These are phyloP conservation scores for Cebus imitator DNA, from an alignment of 2,113 vertebrate species.

Conservation along the genomic window DNA sequence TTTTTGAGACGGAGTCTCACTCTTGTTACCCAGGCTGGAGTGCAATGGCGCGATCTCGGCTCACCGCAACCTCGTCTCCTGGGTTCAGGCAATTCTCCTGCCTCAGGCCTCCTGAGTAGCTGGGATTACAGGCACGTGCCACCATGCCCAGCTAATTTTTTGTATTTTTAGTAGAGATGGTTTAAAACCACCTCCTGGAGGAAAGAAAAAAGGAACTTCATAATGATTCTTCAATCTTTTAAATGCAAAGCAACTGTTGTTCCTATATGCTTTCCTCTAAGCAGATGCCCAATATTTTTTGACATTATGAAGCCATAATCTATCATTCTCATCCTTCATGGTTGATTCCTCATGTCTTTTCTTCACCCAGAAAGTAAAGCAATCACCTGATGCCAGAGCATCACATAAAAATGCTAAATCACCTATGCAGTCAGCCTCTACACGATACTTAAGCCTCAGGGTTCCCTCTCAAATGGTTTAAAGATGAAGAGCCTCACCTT, in stretches of 20 bases:
- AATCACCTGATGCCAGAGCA: slow-evolving; percentile 63
- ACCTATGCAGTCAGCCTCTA: slow-evolving; percentile 45
- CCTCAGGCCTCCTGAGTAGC: too few species aligned
- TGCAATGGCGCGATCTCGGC: too few species aligned
- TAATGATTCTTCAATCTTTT: slow-evolving; percentile 40
- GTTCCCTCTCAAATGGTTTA: slow-evolving; percentile 34
- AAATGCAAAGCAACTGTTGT: background rate
- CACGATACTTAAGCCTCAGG: slow-evolving; percentile 44
- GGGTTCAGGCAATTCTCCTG: too few species aligned
- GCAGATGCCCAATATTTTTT: slow-evolving; percentile 36
- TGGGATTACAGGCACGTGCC: too few species aligned
- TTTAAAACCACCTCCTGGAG: background rate
- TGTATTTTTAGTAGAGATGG: too few species aligned
- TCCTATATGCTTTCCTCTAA: background rate
- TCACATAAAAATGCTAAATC: slow-evolving; percentile 72
- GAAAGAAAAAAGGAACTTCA: background rate
- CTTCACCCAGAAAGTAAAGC: slow-evolving; percentile 69
- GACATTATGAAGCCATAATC: slow-evolving; percentile 52
- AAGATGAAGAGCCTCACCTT: background rate
- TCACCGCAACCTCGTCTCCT: too few species aligned
- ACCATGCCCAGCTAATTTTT: too few species aligned
- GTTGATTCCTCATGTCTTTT: slow-evolving; percentile 57
- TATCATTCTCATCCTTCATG: slow-evolving; percentile 68
- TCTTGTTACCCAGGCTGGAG: too few species aligned
- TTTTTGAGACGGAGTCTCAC: too few species aligned